Evolutionary conservation across 2,888 invertebrate species (phyloP), one percentile per base, ranked within the genome.

Genomic region (Acronicta alni): DNA sequence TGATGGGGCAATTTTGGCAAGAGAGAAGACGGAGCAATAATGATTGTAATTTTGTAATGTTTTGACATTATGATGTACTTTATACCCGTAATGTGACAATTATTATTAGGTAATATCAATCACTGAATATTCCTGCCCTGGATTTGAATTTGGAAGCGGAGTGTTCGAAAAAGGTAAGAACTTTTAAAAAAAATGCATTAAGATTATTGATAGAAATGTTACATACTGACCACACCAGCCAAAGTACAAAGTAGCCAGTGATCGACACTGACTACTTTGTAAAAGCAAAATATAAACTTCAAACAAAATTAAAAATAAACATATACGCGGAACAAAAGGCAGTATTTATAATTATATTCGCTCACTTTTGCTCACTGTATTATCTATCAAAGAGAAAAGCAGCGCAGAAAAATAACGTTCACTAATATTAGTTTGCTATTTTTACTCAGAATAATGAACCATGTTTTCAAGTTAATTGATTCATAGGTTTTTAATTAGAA

Each of bases 401-500:
- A 44, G 26, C 23, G 35, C 44, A 38, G 30, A n/a, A 51, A 54
- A 70, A 54, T 44, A 54, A 51, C 39, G 32, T 26, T 47, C 46
- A 38, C 48, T 47, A 43, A 47, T 59, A 59, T 46, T 51, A 51
- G 45, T 67, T 51, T 51, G 39, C 46, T 14, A 57, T 53, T 58
- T 70, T 39, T 26, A 23, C 38, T 26, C 39, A 9, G 35, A 49
- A 39, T 68, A 67, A 65, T 59, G 43, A 70, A 65, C 54, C 54
- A 16, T 41, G 53, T 70, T 67, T 67, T 65, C 59, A 66, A 59
- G 52, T 53, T 67, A 69, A 69, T 61, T 69, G 61, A 72, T 69
- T 67, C 61, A 67, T 67, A 39, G 72, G 45, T 72, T 67, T 56
- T 67, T 72, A 69, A 69, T 72, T 61, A 67, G 37, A 61, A 39